Evolutionary conservation across 2,888 invertebrate genomes (phyloP).

Genomic region (Watsonalla cultraria): DNA sequence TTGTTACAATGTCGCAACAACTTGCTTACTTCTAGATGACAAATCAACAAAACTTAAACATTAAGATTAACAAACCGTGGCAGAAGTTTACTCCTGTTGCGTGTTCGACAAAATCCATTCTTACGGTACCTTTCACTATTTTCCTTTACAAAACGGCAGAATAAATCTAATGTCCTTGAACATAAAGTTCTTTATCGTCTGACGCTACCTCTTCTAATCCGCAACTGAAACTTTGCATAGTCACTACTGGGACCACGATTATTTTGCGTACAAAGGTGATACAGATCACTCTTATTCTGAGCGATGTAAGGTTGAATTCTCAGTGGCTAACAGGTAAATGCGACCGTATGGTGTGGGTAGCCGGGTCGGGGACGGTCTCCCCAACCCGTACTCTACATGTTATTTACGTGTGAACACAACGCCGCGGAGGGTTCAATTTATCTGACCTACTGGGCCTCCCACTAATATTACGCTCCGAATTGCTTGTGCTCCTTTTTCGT

Average conservation of each 20-base stretch:
- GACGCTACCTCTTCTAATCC: conserved; percentile 38
- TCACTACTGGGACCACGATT: conserved; percentile 31
- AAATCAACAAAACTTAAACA: conserved; percentile 56
- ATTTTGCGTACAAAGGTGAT: conserved; percentile 12
- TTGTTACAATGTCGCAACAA: background rate
- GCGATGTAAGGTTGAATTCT: conserved; percentile 20
- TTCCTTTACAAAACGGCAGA: conserved; percentile 17
- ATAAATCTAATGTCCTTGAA: conserved; percentile 29
- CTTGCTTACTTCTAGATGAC: conserved; percentile 16
- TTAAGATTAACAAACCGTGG: conserved; percentile 68
- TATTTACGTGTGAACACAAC: conserved; percentile 78
- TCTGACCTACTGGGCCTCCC: conserved; percentile 77
- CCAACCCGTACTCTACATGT: conserved; percentile 69
- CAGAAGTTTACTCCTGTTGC: conserved; percentile 71
- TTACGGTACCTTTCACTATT: conserved; percentile 33
- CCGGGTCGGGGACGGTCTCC: conserved; percentile 37
- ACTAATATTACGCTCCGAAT: conserved; percentile 70
- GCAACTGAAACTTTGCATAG: conserved; percentile 51
- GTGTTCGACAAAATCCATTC: conserved; percentile 67
- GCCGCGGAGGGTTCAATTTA: conserved; percentile 75
- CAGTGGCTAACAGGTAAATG: background rate
- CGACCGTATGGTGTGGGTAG: conserved; percentile 17
- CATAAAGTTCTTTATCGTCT: conserved; percentile 41
- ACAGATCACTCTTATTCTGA: conserved; percentile 22
- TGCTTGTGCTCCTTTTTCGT: conserved; percentile 49